Evolutionary conservation across 2,888 invertebrate genomes (phyloP).

Genomic region (Lobophora halterata): DNA sequence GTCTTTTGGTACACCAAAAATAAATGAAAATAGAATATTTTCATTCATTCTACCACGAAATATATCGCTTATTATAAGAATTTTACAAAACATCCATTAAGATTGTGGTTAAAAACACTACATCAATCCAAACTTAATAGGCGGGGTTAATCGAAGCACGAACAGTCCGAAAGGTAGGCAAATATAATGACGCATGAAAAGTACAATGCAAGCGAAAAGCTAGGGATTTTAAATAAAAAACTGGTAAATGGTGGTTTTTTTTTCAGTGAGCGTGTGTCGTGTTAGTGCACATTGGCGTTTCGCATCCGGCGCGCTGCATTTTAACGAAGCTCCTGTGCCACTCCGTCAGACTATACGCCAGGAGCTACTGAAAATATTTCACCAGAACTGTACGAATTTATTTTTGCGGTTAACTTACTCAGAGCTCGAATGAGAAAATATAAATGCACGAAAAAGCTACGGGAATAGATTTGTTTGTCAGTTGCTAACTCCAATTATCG

Average conservation of each 20-base stretch:
- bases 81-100: slow-evolving; percentile 27
- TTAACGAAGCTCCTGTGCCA: slow-evolving; percentile 52
- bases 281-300: slow-evolving; percentile 57
- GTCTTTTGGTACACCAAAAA: too few species aligned
- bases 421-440: slow-evolving; percentile 3
- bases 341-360: slow-evolving; percentile 27
- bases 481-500: neutral
- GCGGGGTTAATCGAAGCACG: slow-evolving; percentile 26
- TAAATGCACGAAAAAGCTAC: slow-evolving; percentile 3
- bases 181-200: slow-evolving; percentile 46
- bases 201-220: slow-evolving; percentile 43
- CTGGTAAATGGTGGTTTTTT: slow-evolving; percentile 51
- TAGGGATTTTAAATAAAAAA: slow-evolving; percentile 55
- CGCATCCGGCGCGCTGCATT: slow-evolving; percentile 64
- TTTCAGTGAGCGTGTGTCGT: slow-evolving; percentile 48
- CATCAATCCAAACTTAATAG: slow-evolving; percentile 30
- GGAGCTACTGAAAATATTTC: slow-evolving; percentile 20
- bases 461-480: slow-evolving; percentile 1
- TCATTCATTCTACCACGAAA: too few species aligned
- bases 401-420: slow-evolving; percentile 7
- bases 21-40: too few species aligned
- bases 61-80: slow-evolving; percentile 17
- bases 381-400: slow-evolving; percentile 7
- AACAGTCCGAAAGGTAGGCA: slow-evolving; percentile 25
- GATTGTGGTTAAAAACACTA: slow-evolving; percentile 27